These are phyloP conservation scores for Magallana nippona DNA, from an alignment of 2,888 invertebrate genomes.

Conservation along the genomic window DNA sequence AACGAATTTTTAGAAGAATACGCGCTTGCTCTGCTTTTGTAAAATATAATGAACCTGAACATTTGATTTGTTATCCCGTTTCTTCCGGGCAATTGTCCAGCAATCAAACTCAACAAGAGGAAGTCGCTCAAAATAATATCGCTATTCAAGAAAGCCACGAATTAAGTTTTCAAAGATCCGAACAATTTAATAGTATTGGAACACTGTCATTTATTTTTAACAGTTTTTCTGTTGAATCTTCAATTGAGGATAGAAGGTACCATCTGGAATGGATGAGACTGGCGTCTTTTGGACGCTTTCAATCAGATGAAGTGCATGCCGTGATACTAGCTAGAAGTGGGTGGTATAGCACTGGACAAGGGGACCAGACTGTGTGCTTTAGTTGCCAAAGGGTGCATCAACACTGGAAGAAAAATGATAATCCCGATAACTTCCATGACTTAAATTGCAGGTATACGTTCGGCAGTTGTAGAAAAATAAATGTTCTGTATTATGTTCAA, in stretches of 20 bases:
- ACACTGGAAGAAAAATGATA: not conserved
- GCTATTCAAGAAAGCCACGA: no score
- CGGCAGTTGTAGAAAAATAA: no score
- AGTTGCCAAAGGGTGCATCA: not conserved
- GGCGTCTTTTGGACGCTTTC: not conserved
- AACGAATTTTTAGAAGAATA: no score
- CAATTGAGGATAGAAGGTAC: not conserved
- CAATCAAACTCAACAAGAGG: no score
- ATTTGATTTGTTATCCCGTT: no score
- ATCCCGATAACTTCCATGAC: not conserved
- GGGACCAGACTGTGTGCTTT: not conserved
- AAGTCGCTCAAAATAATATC: no score
- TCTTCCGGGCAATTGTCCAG: no score
- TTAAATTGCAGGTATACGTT: not conserved
- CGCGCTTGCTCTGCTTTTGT: no score
- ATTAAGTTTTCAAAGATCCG: no score
- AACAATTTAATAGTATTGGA: not conserved
- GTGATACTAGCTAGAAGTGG: not conserved
- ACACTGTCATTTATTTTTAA: not conserved
- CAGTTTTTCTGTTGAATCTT: not conserved
- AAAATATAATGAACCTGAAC: no score
- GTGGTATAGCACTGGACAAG: not conserved
- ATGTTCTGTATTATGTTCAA: no score
- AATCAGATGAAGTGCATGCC: not conserved
- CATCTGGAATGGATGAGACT: not conserved